A percentile compares a stretch with the other conserved stretches of the same genome.
phyloP scores from a whole-genome alignment of 2,113 vertebrate genomes.

The Zootoca vivipara region DNA sequence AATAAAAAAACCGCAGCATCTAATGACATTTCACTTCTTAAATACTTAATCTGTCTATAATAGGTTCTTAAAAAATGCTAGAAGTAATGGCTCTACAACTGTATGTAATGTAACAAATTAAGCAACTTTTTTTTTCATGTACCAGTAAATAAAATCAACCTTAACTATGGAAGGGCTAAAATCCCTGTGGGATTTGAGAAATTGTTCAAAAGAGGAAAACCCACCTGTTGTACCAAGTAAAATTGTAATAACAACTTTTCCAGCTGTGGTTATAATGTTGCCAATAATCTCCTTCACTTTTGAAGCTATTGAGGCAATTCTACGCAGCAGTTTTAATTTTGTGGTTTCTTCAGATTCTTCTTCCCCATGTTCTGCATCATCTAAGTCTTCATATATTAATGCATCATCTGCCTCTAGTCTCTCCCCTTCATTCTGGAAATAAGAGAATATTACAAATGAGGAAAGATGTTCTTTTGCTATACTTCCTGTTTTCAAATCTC shows the following conservation, averaged over 20 bases:
- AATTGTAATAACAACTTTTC: constrained; percentile 95
- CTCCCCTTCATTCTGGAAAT: constrained; percentile 78
- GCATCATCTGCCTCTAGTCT: constrained; percentile 88
- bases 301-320: constrained; percentile 84
- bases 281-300: constrained; percentile 93
- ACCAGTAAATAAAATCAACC: constrained; percentile 48
- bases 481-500: not conserved
- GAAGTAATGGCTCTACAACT: not conserved
- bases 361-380: constrained; percentile 83
- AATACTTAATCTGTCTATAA: not conserved
- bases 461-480: not conserved
- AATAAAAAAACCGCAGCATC: too few species aligned
- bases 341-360: constrained; percentile 87
- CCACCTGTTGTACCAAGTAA: constrained; percentile 92
- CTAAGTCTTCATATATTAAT: constrained; percentile 88
- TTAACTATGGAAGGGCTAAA: constrained; percentile 52
- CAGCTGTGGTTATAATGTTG: constrained; percentile 94
- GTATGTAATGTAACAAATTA: not conserved
- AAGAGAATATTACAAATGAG: not conserved
- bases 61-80: not conserved
- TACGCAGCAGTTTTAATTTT: constrained; percentile 88
- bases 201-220: constrained; percentile 47
- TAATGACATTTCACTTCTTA: not conserved
- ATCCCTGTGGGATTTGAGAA: constrained; percentile 49
- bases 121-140: constrained; percentile 48